Percentiles rank a stretch among this genome's conserved stretches.
Evolutionary conservation across 2,888 invertebrate species (phyloP).

Genomic region (Macrophya alboannulata): DNA sequence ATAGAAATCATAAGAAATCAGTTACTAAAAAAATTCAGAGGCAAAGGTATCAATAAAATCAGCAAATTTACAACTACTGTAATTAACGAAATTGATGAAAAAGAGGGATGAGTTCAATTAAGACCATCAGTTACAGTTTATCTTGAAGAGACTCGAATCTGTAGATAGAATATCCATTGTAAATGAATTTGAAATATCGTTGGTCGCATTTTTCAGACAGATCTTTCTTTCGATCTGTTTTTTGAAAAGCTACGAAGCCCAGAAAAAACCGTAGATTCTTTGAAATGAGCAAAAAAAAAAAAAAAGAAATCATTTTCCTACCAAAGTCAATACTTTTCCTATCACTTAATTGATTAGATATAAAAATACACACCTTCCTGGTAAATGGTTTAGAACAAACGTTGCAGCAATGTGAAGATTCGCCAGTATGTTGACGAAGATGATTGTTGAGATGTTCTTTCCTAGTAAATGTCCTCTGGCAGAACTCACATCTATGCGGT

Average conservation of each 20-base stretch:
- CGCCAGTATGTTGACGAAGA: constrained; percentile 87
- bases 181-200: neutral
- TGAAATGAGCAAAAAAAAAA: neutral
- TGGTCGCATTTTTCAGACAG: too few species aligned
- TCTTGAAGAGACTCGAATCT: neutral
- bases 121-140: neutral
- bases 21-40: neutral
- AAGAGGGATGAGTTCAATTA: neutral
- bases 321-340: neutral
- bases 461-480: constrained; percentile 87
- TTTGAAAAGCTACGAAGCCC: too few species aligned
- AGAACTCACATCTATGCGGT: constrained; percentile 87
- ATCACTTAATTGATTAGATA: neutral
- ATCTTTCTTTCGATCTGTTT: too few species aligned
- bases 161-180: too few species aligned
- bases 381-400: constrained; percentile 89
- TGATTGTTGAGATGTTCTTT: constrained; percentile 89
- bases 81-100: neutral
- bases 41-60: neutral
- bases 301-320: neutral
- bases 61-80: neutral
- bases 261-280: neutral
- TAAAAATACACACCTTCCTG: constrained; percentile 81
- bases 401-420: constrained; percentile 88
- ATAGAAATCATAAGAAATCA: neutral